Conservation (phyloP, 2,797 vertebrate species). For the Dicrostonyx torquatus region DNA sequence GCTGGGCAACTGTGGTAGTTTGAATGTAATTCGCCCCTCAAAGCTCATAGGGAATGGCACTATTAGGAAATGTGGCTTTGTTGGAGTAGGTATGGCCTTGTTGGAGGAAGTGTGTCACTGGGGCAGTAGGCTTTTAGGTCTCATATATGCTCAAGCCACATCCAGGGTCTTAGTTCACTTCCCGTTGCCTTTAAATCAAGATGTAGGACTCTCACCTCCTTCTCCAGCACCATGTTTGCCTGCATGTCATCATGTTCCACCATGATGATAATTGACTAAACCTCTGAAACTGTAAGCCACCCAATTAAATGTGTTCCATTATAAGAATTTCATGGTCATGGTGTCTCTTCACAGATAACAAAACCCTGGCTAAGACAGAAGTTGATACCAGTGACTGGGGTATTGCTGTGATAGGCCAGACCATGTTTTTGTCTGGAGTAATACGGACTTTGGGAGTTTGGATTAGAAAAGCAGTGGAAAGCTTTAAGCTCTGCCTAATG, state of each 20-base stretch:
- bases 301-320: neutral
- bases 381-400: neutral
- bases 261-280: neutral
- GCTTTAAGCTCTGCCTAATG: neutral
- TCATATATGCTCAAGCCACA: neutral
- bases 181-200: neutral
- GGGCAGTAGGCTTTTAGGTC: neutral
- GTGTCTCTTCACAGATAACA: neutral
- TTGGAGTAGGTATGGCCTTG: neutral
- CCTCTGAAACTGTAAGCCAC: neutral
- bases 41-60: neutral
- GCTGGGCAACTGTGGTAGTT: neutral
- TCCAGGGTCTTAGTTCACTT: neutral
- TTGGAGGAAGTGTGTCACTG: neutral
- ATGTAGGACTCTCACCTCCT: neutral
- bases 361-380: neutral
- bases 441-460: neutral
- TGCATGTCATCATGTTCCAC: neutral
- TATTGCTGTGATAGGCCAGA: neutral
- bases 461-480: neutral
- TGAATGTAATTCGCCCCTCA: neutral
- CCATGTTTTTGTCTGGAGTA: neutral
- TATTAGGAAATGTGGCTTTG: neutral
- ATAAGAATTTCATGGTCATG: neutral
- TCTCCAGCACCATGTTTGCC: neutral